Percentiles rank a stretch among this genome's conserved stretches.
Conservation (phyloP, 2,113 vertebrate genomes). For the Varanus salvator region DNA sequence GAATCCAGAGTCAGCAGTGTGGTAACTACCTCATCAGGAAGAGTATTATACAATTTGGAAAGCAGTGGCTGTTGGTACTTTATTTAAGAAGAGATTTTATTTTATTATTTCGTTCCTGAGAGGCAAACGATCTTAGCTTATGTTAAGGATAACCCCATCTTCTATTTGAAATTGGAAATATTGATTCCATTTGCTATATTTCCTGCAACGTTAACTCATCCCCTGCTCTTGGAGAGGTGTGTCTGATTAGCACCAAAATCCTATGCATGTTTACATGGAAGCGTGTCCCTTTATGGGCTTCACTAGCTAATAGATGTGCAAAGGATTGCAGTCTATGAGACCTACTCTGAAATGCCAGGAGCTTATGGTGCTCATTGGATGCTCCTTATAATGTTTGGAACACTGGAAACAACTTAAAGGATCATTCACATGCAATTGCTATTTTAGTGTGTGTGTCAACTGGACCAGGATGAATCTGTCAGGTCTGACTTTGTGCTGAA, state of each 20-base stretch:
- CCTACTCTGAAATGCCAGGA: neutral
- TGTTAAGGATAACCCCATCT: neutral
- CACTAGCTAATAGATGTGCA: neutral
- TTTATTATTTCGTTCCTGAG: neutral
- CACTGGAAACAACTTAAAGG: neutral
- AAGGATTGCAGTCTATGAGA: neutral
- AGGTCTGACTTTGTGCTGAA: too few species aligned
- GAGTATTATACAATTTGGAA: neutral
- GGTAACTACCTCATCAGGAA: constrained; percentile 19
- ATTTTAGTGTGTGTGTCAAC: too few species aligned
- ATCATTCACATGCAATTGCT: neutral
- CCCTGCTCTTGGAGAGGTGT: neutral
- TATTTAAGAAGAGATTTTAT: constrained; percentile 24
- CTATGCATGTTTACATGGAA: neutral
- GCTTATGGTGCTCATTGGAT: neutral
- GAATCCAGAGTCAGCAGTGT: constrained; percentile 5
- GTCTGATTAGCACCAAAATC: neutral
- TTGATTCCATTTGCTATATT: neutral
- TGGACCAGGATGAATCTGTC: too few species aligned
- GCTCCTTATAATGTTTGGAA: neutral
- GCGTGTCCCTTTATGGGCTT: too few species aligned
- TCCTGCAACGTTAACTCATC: constrained; percentile 25
- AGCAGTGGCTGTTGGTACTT: neutral
- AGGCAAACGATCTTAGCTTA: neutral
- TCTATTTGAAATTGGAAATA: neutral